Conservation (phyloP, 1,140 invertebrate species). For the Metaphire vulgaris region DNA sequence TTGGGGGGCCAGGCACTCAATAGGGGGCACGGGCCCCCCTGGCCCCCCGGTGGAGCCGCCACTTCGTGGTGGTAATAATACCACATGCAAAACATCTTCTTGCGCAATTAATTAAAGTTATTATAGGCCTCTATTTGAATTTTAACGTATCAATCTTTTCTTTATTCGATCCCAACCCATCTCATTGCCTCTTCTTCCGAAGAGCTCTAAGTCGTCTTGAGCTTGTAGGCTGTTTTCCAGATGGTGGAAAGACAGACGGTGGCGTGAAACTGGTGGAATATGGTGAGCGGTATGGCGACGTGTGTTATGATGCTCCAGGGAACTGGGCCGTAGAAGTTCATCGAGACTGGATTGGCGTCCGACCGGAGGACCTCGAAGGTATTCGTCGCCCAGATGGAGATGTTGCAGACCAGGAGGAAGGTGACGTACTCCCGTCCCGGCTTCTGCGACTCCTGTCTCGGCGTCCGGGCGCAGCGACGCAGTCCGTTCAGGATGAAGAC, state of each 20-base stretch:
- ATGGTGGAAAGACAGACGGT: slow-evolving; percentile 95
- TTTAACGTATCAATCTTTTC: no score
- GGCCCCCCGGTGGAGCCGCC: no score
- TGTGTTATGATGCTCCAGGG: slow-evolving; percentile 97
- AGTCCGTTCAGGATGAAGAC: slow-evolving; percentile 89
- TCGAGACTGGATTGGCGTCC: slow-evolving; percentile 44
- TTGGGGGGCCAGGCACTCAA: no score
- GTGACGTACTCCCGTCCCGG: slow-evolving; percentile 70
- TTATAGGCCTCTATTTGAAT: no score
- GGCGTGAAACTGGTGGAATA: slow-evolving; percentile 92
- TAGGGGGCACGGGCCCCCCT: no score
- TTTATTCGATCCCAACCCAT: no score
- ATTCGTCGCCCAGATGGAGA: slow-evolving; percentile 70
- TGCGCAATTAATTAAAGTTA: no score
- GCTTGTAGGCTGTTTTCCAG: slow-evolving; percentile 93
- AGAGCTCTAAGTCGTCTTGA: slow-evolving; percentile 59
- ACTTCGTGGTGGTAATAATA: no score
- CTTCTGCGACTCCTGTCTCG: slow-evolving; percentile 54
- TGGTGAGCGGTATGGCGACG: slow-evolving; percentile 87
- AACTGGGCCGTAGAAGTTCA: slow-evolving; percentile 81
- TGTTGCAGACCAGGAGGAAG: slow-evolving; percentile 71
- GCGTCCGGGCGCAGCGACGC: slow-evolving; percentile 49
- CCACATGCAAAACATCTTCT: no score
- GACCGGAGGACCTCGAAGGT: slow-evolving; percentile 72
- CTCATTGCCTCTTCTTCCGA: no score